Conservation (phyloP, 1,140 invertebrate species). For the Bombus polaris region DNA sequence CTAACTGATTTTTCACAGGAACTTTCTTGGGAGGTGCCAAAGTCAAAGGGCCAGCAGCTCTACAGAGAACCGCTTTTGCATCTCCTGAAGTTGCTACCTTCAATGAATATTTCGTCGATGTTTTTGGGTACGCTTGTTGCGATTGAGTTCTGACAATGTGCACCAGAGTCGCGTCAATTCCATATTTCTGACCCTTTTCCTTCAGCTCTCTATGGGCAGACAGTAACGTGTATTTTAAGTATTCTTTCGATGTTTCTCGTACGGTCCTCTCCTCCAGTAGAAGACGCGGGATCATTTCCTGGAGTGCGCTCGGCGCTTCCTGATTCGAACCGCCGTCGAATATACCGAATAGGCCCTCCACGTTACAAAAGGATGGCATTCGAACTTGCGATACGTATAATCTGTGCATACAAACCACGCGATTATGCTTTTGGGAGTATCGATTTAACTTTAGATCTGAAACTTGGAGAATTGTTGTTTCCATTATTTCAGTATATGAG, state of each 20-base stretch:
- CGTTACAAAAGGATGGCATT: conserved; percentile 89
- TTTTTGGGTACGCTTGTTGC: conserved; percentile 70
- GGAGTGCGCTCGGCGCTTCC: conserved; percentile 86
- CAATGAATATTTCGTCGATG: conserved; percentile 84
- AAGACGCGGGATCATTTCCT: conserved; percentile 89
- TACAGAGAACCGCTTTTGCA: conserved; percentile 87
- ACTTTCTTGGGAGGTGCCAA: conserved; percentile 82
- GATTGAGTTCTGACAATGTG: conserved; percentile 86
- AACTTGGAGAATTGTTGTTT: not conserved
- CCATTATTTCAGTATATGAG: not conserved
- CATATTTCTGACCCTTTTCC: conserved; percentile 87
- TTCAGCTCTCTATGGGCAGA: conserved; percentile 89
- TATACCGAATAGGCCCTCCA: conserved; percentile 91
- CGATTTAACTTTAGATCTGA: not conserved
- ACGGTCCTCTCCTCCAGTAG: conserved; percentile 90
- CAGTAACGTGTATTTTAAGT: conserved; percentile 92
- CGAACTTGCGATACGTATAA: conserved; percentile 90
- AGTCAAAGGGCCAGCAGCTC: conserved; percentile 85
- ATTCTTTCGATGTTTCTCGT: conserved; percentile 90
- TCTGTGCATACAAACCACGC: conserved; percentile 70
- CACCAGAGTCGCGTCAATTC: conserved; percentile 88
- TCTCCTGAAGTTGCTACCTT: conserved; percentile 89
- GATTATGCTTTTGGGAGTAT: not conserved
- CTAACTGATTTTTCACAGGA: conserved; percentile 82
- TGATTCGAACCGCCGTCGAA: conserved; percentile 90